Evolutionary conservation across 2,797 vertebrate species (phyloP), one percentile per base, ranked within the genome.

Genomic region (Mycteria americana): DNA sequence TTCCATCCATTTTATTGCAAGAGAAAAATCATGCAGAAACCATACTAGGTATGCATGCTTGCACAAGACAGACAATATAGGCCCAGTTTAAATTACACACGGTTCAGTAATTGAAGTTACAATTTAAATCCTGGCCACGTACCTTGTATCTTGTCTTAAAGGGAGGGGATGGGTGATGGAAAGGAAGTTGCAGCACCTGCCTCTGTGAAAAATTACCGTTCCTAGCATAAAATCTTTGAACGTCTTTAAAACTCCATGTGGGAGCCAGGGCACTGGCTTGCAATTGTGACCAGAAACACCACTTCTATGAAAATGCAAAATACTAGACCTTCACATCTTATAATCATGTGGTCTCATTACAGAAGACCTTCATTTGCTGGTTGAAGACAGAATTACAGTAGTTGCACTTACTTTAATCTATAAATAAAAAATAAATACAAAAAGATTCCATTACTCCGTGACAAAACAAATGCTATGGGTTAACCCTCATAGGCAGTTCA

Each of bases 1-100:
- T 90, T 91, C 69, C 78, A 93, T 70, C 70, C 68, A 88, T 91
- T 96, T 95, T 85, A 72, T 53, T 89, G 77, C 68, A 82, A 75
- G 43, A 83, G 37, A 93, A 78, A 92, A 96, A 91, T 81, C 89
- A 94, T 35, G 56, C 79, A 94, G 81, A 93, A 97, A 94, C 91
- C 68, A 86, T 46, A 74, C 13, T 46, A 79, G 77, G 77, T 85
- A 95, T 12, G 81, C 79, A 85, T 53, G 48, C 28, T 73, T 62
- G 94, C 39, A 89, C 62, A 45, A 67, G 65, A 33, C 45, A 93
- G 35, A 95, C 45, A 94, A 89, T 67, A 83, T 31, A 28, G 64
- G 39, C 23, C 77, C 84, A 46, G 14, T 83, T 94, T 92, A 78
- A 86, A 89, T 73, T n/a, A 92, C 27, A 69, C 39, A 77, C 33